Base-by-base conservation (phyloP, 2,113 vertebrate genomes). In the Tauraco erythrolophus region DNA sequence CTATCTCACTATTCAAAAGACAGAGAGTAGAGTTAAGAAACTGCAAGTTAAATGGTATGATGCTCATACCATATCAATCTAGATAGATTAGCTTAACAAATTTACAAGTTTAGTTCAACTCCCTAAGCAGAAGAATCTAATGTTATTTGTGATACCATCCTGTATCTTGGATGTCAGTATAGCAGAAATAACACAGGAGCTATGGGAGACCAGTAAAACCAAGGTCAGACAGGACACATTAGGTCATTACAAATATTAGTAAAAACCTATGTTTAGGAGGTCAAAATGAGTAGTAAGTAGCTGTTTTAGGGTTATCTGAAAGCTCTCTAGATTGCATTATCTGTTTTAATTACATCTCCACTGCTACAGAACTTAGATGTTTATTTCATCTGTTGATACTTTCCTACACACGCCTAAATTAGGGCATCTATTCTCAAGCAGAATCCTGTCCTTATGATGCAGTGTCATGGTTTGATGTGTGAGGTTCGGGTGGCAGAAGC, bases 91-190 rank as follows among this genome's bases (percentile, higher is more conserved):
- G 12, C 14, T 65, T 43, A 64, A 50, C 48, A 81, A 45, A 51
- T 10, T 80, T 85, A 8, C 2, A 12, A 85, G 4, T 60, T 69
- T 64, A 8, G 3, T 66, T 88, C 37, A 77, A 33, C 23, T 64
- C 25, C 37, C 5, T 60, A 74, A 74, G 19, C 11, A 79, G 10
- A 88, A 75, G 10, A 68, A 83, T 46, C 6, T 58, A 85, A 75
- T 37, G 3, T 18, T 39, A 56, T 46, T 60, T 60, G 7, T 1
- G 4, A 51, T 41, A 16, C 7, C 2, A 4, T 27, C 1, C n/a
- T 70, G 23, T 58, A 25, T 28, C 28, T 21, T 64, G 3, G 13
- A 54, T 53, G 27, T 11, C 35, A 82, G 3, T 46, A 28, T 5
- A 66, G 18, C 25, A 66, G 30, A 88, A 77, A 8, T 41, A 77